Conservation (phyloP, 2,888 invertebrate genomes). For the Cataglyphis albicans region DNA sequence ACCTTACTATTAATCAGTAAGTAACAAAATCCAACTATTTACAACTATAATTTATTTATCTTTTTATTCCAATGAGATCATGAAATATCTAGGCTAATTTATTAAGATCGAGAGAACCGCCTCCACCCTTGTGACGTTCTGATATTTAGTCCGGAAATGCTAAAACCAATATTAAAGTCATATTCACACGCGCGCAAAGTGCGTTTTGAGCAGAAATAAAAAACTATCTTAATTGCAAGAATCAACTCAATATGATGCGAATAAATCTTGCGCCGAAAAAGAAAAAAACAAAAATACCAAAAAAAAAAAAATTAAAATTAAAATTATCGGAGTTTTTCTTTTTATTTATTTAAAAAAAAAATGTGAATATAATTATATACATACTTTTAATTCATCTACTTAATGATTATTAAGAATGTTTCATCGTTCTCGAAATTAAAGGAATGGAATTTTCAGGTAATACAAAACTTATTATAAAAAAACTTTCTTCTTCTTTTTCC, state of each 20-base stretch:
- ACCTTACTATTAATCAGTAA: constrained; percentile 16
- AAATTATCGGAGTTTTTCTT: background rate
- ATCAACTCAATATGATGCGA: constrained; percentile 71
- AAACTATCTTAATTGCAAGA: constrained; percentile 71
- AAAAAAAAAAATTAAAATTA: constrained; percentile 28
- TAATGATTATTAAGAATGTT: constrained; percentile 59
- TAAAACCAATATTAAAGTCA: constrained; percentile 58
- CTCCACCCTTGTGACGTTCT: constrained; percentile 7
- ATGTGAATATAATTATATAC: constrained; percentile 66
- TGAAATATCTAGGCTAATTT: constrained; percentile 13
- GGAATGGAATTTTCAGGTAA: background rate
- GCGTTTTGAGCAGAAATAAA: constrained; percentile 68
- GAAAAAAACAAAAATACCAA: constrained; percentile 29
- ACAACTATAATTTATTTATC: constrained; percentile 4
- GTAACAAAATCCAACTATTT: constrained; percentile 23
- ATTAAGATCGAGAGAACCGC: background rate
- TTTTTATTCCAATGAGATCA: background rate
- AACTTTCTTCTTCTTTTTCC: background rate
- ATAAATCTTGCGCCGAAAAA: constrained; percentile 73
- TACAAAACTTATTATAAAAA: background rate
- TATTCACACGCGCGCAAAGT: constrained; percentile 61
- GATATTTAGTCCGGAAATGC: constrained; percentile 26
- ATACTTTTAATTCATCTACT: constrained; percentile 16
- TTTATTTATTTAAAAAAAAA: background rate
- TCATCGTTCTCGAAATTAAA: constrained; percentile 34